phyloP scores from a whole-genome alignment of 2,888 invertebrate genomes.

The Abrostola triplasia region DNA sequence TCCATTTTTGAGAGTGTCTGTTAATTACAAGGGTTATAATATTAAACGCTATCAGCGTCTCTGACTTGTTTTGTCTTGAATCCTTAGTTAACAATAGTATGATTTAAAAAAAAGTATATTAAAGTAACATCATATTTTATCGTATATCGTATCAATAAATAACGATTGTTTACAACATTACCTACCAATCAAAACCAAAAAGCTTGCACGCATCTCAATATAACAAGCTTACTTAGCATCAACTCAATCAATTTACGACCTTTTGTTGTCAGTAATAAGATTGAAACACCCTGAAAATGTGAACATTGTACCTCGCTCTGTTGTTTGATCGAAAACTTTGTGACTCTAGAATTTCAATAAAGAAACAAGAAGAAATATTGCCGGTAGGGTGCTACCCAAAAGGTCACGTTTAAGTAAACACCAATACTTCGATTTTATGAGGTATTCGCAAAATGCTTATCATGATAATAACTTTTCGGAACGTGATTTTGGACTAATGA shows the following conservation, averaged over 20 bases:
- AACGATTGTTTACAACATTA: too few relatives aligned
- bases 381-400: constrained; percentile 61
- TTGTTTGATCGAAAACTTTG: constrained; percentile 71
- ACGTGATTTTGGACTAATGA: constrained; percentile 63
- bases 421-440: constrained; percentile 79
- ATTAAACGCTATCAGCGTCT: too few relatives aligned
- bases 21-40: too few relatives aligned
- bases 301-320: constrained; percentile 44
- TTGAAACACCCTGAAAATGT: constrained; percentile 23
- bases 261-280: constrained; percentile 32
- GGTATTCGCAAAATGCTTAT: constrained; percentile 81
- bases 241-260: constrained; percentile 38
- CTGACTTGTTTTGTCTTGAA: too few relatives aligned
- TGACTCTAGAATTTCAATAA: constrained; percentile 84
- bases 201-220: too few relatives aligned
- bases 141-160: too few relatives aligned
- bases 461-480: constrained; percentile 69
- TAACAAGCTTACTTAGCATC: neutral
- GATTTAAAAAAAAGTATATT: too few relatives aligned
- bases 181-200: too few relatives aligned
- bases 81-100: too few relatives aligned
- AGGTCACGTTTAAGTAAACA: constrained; percentile 68
- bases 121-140: too few relatives aligned
- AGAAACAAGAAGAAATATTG: constrained; percentile 78
- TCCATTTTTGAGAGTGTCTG: too few relatives aligned